Conservation (phyloP, 2,888 invertebrate species). For the Escarpia spicata region DNA sequence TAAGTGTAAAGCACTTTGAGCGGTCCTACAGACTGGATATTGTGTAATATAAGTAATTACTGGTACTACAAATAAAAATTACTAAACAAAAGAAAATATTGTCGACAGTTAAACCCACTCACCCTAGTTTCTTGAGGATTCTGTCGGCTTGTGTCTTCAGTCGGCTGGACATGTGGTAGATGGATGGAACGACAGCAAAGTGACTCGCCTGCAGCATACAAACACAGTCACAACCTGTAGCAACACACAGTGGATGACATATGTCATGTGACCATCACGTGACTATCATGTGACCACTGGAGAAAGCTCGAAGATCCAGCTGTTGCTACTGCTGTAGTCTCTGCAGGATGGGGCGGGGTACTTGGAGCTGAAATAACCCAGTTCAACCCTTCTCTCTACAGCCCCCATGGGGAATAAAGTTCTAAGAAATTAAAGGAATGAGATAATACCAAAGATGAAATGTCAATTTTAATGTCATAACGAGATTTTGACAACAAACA, state of each 20-base stretch:
- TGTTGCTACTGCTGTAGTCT: background rate
- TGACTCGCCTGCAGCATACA: background rate
- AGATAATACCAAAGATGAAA: too few relatives aligned
- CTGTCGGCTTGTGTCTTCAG: background rate
- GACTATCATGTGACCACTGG: background rate
- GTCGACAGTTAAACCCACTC: background rate
- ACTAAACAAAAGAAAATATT: too few relatives aligned
- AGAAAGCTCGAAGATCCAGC: background rate
- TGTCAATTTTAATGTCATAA: too few relatives aligned
- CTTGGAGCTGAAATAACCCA: background rate
- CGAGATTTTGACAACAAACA: too few relatives aligned
- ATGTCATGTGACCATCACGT: background rate
- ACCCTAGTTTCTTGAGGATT: slow-evolving; percentile 3
- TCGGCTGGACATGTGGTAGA: background rate
- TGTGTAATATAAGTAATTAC: too few relatives aligned
- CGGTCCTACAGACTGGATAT: too few relatives aligned
- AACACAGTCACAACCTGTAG: background rate
- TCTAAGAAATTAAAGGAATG: too few relatives aligned
- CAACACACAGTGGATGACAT: too few relatives aligned
- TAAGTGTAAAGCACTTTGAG: too few relatives aligned
- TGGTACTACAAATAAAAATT: too few relatives aligned
- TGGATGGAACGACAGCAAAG: background rate
- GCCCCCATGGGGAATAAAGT: background rate
- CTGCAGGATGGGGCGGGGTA: background rate
- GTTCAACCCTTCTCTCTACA: background rate